These are phyloP conservation scores for Platypus cylindrus DNA, from an alignment of 2,888 invertebrate species.

Conservation along the genomic window DNA sequence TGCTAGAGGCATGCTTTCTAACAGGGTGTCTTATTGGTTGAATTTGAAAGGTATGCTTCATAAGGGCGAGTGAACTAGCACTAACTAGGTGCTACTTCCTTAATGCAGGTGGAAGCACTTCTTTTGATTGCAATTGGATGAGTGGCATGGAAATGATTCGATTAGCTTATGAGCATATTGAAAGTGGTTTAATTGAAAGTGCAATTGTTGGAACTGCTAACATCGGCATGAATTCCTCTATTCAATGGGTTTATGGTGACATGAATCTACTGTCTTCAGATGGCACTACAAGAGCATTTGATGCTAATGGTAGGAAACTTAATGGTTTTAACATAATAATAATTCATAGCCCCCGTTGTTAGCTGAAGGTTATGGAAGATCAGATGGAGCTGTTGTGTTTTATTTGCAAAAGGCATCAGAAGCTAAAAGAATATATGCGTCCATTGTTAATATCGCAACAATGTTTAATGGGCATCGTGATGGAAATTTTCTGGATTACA, in stretches of 20 bases:
- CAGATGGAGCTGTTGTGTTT: constrained; percentile 63
- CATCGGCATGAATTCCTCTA: constrained; percentile 49
- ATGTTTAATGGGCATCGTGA: constrained; percentile 44
- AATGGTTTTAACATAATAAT: too few species aligned
- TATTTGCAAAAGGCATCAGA: constrained; percentile 56
- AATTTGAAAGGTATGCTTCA: constrained; percentile 77
- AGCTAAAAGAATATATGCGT: constrained; percentile 41
- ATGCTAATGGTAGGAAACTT: constrained; percentile 44
- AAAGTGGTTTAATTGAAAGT: constrained; percentile 75
- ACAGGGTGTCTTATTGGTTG: constrained; percentile 82
- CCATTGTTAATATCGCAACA: constrained; percentile 42
- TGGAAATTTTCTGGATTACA: constrained; percentile 27
- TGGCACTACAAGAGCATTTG: constrained; percentile 51
- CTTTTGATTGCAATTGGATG: constrained; percentile 54
- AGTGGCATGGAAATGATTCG: constrained; percentile 55
- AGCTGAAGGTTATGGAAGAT: constrained; percentile 73
- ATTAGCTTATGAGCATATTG: constrained; percentile 58
- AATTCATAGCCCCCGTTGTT: too few species aligned
- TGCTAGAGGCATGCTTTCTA: constrained; percentile 91
- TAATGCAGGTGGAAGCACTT: constrained; percentile 40
- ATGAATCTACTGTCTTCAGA: constrained; percentile 48
- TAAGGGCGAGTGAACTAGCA: too few species aligned
- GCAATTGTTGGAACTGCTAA: constrained; percentile 86
- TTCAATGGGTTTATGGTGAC: constrained; percentile 48
- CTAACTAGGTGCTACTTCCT: too few species aligned